phyloP scores from a whole-genome alignment of 2,113 vertebrate species.

The Mastomys natalensis region DNA sequence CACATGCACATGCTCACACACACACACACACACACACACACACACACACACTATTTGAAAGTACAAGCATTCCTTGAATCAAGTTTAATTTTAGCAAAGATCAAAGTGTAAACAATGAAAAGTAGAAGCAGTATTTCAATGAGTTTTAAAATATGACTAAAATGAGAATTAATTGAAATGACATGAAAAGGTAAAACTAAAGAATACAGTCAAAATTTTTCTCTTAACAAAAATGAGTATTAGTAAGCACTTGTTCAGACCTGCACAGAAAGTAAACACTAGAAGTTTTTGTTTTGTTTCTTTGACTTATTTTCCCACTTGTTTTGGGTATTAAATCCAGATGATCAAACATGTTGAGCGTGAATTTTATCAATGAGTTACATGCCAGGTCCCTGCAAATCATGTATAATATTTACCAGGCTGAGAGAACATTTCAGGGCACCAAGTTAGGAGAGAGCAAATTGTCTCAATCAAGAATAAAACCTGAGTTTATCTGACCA shows the following conservation, averaged over 20 bases:
- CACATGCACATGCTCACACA: not conserved
- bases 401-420: no score
- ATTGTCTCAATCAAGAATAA: not conserved
- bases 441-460: not conserved
- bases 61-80: not conserved
- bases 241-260: not conserved
- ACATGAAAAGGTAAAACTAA: conserved; percentile 41
- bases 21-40: not conserved
- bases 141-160: not conserved
- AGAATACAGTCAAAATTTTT: not conserved
- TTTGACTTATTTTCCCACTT: not conserved
- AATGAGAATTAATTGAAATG: not conserved
- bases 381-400: not conserved
- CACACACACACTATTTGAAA: not conserved
- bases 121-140: not conserved
- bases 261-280: not conserved
- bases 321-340: not conserved
- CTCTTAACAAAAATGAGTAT: conserved; percentile 20
- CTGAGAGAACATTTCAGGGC: not conserved
- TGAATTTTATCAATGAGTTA: not conserved
- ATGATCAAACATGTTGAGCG: not conserved
- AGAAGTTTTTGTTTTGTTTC: not conserved
- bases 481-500: not conserved
- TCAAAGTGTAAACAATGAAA: not conserved
- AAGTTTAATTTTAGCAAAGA: not conserved